Percentiles rank a stretch among this genome's conserved stretches.
Evolutionary conservation across 2,113 vertebrate genomes (phyloP).

Genomic region (Lepisosteus oculatus): DNA sequence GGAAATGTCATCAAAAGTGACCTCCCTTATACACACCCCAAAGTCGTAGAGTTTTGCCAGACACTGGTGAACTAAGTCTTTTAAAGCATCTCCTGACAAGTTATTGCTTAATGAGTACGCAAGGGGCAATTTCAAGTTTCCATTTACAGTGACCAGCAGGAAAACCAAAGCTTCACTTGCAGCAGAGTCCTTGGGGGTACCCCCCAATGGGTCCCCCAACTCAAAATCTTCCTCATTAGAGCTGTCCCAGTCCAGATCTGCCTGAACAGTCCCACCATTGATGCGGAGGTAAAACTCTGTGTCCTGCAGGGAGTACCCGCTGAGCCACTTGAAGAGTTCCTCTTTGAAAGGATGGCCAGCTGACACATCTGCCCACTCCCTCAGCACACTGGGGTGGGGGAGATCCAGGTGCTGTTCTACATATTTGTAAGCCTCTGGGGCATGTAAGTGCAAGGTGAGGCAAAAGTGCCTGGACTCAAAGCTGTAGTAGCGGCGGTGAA

Average conservation of each 20-base stretch:
- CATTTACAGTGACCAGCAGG: slow-evolving; percentile 6
- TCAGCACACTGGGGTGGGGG: background rate
- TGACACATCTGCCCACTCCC: background rate
- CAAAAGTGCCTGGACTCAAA: slow-evolving; percentile 9
- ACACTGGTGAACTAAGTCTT: background rate
- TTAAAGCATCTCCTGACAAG: background rate
- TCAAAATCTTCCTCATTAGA: background rate
- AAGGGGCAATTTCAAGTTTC: slow-evolving; percentile 1
- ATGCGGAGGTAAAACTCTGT: background rate
- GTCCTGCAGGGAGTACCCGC: background rate
- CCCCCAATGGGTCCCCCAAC: background rate
- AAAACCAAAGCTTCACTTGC: slow-evolving; percentile 3
- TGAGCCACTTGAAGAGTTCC: background rate
- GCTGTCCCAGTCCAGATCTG: background rate
- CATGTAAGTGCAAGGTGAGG: slow-evolving; percentile 7
- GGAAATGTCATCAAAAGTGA: slow-evolving; percentile 3
- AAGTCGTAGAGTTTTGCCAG: background rate
- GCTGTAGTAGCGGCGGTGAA: background rate
- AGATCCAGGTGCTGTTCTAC: background rate
- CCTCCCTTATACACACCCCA: background rate
- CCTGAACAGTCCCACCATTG: background rate
- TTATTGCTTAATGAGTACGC: background rate
- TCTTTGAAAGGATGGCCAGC: background rate
- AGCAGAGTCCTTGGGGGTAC: background rate
- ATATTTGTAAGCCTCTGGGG: background rate